Conservation (phyloP, 2,797 vertebrate species). For the Coregonus suidteri region DNA sequence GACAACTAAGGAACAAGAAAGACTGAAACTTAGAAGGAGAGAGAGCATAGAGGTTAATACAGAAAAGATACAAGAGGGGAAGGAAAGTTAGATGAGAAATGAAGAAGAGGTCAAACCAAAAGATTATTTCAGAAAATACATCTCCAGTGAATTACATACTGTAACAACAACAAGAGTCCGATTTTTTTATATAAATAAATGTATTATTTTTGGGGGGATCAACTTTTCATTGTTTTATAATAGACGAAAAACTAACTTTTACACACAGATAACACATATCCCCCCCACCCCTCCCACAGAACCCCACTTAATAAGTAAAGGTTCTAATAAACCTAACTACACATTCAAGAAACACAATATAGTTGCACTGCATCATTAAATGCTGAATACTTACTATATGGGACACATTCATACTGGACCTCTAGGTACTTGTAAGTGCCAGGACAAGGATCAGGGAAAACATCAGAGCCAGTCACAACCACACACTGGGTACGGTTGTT, state of each 20-base stretch:
- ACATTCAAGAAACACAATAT: slow-evolving; percentile 38
- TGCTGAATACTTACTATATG: slow-evolving; percentile 96
- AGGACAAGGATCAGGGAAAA: slow-evolving; percentile 99
- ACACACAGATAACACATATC: no score
- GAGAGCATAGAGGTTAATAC: slow-evolving; percentile 68
- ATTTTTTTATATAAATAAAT: background rate
- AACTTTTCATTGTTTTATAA: background rate
- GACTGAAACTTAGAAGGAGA: slow-evolving; percentile 52
- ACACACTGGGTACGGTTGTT: slow-evolving; percentile 99
- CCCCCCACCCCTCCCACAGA: background rate
- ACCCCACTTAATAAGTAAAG: background rate
- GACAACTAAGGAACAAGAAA: slow-evolving; percentile 37
- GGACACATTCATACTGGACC: slow-evolving; percentile 99
- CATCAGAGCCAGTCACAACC: slow-evolving; percentile 98
- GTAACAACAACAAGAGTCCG: background rate
- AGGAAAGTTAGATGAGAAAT: background rate
- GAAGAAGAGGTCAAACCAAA: slow-evolving; percentile 22
- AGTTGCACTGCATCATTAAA: slow-evolving; percentile 66
- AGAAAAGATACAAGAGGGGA: slow-evolving; percentile 7
- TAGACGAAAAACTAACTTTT: background rate
- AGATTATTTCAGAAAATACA: slow-evolving; percentile 55
- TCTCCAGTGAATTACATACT: background rate
- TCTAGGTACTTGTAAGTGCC: slow-evolving; percentile 99
- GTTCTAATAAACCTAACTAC: slow-evolving; percentile 21
- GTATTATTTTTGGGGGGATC: background rate